Conservation (phyloP, 2,797 vertebrate genomes). For the Danio aesculapii region DNA sequence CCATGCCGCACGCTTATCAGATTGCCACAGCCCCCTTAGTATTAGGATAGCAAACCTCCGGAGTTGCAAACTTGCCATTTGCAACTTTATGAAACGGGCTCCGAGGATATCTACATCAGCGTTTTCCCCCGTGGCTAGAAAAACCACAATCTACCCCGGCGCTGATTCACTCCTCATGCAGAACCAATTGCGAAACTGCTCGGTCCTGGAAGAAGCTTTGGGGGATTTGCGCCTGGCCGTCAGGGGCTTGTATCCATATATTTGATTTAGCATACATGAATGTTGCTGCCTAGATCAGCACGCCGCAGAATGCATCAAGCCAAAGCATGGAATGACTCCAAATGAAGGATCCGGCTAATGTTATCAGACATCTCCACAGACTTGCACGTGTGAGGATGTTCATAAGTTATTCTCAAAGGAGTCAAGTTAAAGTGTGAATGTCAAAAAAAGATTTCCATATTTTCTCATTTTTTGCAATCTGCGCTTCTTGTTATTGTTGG, state of each 20-base stretch:
- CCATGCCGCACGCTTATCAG: slow-evolving; percentile 74
- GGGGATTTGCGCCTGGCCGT: slow-evolving; percentile 45
- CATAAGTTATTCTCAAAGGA: slow-evolving; percentile 45
- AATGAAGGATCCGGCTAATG: slow-evolving; percentile 50
- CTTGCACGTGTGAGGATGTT: slow-evolving; percentile 27
- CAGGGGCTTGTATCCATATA: slow-evolving; percentile 58
- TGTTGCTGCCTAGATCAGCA: slow-evolving; percentile 58
- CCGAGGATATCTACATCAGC: slow-evolving; percentile 54
- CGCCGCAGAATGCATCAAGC: slow-evolving; percentile 21
- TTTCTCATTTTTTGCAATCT: slow-evolving; percentile 52
- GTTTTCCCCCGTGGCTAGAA: slow-evolving; percentile 41
- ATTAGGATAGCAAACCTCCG: slow-evolving; percentile 63
- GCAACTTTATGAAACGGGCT: slow-evolving; percentile 49
- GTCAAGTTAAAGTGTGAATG: slow-evolving; percentile 39
- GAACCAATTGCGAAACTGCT: slow-evolving; percentile 54
- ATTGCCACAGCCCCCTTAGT: slow-evolving; percentile 69
- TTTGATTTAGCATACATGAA: slow-evolving; percentile 61
- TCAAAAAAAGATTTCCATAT: slow-evolving; percentile 57
- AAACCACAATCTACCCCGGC: slow-evolving; percentile 48
- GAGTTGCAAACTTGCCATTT: slow-evolving; percentile 51
- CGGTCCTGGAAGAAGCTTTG: slow-evolving; percentile 35
- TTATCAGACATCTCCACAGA: slow-evolving; percentile 56
- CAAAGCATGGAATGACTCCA: slow-evolving; percentile 38
- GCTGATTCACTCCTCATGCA: slow-evolving; percentile 39
- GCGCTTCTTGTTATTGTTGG: slow-evolving; percentile 39